Conservation (phyloP, 2,113 vertebrate species). For the Charadrius vociferus region DNA sequence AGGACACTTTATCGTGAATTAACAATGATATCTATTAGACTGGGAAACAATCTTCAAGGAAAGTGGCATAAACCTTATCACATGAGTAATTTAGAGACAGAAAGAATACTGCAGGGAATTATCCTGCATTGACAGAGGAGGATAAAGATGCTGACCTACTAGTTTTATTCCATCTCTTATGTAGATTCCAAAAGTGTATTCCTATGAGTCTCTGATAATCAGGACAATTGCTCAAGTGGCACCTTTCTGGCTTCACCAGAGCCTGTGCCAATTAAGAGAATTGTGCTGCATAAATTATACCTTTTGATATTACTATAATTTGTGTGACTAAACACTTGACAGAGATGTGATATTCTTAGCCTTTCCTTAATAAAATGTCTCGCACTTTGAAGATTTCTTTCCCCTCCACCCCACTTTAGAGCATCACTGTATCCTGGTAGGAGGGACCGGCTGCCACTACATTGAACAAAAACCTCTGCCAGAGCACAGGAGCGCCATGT, state of each 20-base stretch:
- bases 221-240: conserved; percentile 60
- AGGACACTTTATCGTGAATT: conserved; percentile 21
- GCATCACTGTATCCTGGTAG: background rate
- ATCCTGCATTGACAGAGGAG: conserved; percentile 21
- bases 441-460: background rate
- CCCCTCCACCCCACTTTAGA: conserved; percentile 5
- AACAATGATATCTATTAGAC: conserved; percentile 3
- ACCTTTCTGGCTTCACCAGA: conserved; percentile 53
- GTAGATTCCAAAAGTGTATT: conserved; percentile 42
- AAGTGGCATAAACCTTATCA: conserved; percentile 8
- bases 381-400: conserved; percentile 27
- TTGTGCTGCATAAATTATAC: conserved; percentile 60
- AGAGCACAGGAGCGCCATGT: background rate
- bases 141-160: conserved; percentile 53
- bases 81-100: conserved; percentile 26
- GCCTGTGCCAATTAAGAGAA: conserved; percentile 59
- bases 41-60: conserved; percentile 10
- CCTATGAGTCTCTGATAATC: conserved; percentile 43
- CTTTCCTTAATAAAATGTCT: conserved; percentile 57
- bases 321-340: conserved; percentile 62
- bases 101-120: conserved; percentile 19
- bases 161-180: conserved; percentile 15
- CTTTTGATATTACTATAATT: conserved; percentile 65
- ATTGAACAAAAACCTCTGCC: background rate
- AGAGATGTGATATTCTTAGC: conserved; percentile 57